Evolutionary conservation across 2,113 vertebrate species (phyloP).

Genomic region (Phyllostomus discolor): DNA sequence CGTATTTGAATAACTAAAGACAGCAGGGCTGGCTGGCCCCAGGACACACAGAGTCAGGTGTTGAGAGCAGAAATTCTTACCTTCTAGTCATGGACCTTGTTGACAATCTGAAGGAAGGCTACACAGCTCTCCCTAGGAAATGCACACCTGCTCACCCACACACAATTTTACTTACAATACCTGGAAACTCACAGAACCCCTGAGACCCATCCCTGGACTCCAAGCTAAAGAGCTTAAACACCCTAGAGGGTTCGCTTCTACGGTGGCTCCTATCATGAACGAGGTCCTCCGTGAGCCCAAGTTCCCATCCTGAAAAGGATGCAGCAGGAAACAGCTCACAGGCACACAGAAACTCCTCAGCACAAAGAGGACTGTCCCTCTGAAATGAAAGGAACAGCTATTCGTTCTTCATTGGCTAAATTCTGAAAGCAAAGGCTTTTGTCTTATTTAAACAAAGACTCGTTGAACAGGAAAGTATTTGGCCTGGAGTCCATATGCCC

Average conservation of each 20-base stretch:
- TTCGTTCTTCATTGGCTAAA: neutral
- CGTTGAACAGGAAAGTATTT: neutral
- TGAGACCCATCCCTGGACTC: neutral
- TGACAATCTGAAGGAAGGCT: neutral
- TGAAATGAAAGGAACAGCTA: neutral
- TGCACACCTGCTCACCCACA: neutral
- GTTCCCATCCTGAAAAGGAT: neutral
- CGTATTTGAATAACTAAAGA: neutral
- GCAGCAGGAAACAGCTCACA: neutral
- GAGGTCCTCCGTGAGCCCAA: neutral
- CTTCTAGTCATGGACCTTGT: neutral
- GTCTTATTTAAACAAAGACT: neutral
- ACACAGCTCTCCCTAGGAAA: neutral
- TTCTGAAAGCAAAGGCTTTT: neutral
- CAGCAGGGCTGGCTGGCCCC: neutral
- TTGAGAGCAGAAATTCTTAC: neutral
- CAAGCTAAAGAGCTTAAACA: neutral
- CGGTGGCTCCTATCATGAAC: neutral
- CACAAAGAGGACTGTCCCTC: neutral
- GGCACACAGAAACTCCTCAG: neutral
- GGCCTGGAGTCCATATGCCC: neutral
- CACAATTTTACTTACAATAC: neutral
- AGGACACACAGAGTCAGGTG: neutral
- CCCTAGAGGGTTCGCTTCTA: neutral
- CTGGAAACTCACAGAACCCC: neutral